phyloP scores from a whole-genome alignment of 2,888 invertebrate species.

The Monopis laevigella region DNA sequence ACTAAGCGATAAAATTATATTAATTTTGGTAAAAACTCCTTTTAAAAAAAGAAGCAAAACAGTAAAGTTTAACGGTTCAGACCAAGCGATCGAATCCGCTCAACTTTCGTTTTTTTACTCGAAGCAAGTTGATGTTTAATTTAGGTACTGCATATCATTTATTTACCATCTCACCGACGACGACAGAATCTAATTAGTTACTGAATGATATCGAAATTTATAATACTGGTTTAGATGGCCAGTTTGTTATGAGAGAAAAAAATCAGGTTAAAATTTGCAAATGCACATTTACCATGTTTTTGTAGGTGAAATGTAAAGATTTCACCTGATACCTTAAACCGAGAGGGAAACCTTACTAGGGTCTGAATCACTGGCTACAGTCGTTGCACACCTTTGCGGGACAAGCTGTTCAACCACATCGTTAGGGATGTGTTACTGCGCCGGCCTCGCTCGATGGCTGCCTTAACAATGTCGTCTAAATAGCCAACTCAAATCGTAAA shows the following conservation, averaged over 20 bases:
- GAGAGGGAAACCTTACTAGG: constrained; percentile 5
- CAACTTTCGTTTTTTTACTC: constrained; percentile 4
- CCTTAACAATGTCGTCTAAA: too few relatives aligned
- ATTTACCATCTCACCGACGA: constrained; percentile 1
- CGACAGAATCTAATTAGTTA: constrained; percentile 6
- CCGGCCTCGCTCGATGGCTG: constrained; percentile 2
- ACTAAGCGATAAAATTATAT: too few relatives aligned
- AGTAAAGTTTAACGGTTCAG: too few relatives aligned
- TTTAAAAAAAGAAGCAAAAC: too few relatives aligned
- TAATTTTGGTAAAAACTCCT: too few relatives aligned
- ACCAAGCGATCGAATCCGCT: neutral
- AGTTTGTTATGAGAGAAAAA: too few relatives aligned
- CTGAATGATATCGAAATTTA: constrained; percentile 1
- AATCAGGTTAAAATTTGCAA: too few relatives aligned
- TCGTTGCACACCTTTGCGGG: neutral
- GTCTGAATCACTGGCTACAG: constrained; percentile 6
- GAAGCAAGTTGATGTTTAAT: constrained; percentile 1
- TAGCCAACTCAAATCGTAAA: too few relatives aligned
- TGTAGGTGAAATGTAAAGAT: too few relatives aligned
- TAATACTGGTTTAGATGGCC: too few relatives aligned
- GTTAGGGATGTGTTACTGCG: too few relatives aligned
- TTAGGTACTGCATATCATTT: neutral
- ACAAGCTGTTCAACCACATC: constrained; percentile 3
- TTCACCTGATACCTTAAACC: neutral
- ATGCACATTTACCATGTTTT: too few relatives aligned